Evolutionary conservation across 23 tunicate genomes (phyloP), one percentile per base, ranked within the genome.

Genomic region (Oikopleura vanhoeffeni): DNA sequence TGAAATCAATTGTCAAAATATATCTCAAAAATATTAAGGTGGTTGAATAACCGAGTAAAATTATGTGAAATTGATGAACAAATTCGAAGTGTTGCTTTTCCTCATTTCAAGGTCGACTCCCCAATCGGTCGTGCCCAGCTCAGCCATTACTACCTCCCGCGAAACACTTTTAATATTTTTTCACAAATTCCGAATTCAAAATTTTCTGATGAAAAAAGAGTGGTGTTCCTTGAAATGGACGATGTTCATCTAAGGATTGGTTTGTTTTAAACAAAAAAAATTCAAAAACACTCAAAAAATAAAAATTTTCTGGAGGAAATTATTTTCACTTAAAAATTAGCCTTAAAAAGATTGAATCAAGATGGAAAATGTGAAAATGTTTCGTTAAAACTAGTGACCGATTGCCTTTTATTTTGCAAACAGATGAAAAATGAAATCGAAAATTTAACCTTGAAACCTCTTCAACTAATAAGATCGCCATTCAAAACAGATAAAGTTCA

Each of bases 21-120:
- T n/a, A n/a, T n/a, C n/a, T n/a, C n/a, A n/a, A n/a, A n/a, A n/a
- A n/a, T n/a, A n/a, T n/a, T n/a, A n/a, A n/a, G 79, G 32, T 71
- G 79, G 79, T 38, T 71, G 2, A 71, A 71, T 38, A 71, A 71
- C 79, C 27, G 79, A 30, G 79, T 71, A 2, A 71, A 71, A 71
- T 32, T 71, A 4, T 71, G 36, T 3, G 79, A 71, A 71, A 13
- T 71, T 3, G 35, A 71, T 38, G 32, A 71, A 71, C 79, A 71
- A 38, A 2, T 13, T 38, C 3, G 27, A 18, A 30, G 64, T 49
- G 64, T 49, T 49, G 13, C 64, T 49, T 49, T 49, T 24, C 13
- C 64, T 24, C 64, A 49, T 49, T 24, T 49, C 13, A 49, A 49
- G 64, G 64, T 49, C 18, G 64, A 49, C 18, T 49, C 64, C 13